phyloP scores from a whole-genome alignment of 2,888 invertebrate genomes.

The Epicampocera succincta region DNA sequence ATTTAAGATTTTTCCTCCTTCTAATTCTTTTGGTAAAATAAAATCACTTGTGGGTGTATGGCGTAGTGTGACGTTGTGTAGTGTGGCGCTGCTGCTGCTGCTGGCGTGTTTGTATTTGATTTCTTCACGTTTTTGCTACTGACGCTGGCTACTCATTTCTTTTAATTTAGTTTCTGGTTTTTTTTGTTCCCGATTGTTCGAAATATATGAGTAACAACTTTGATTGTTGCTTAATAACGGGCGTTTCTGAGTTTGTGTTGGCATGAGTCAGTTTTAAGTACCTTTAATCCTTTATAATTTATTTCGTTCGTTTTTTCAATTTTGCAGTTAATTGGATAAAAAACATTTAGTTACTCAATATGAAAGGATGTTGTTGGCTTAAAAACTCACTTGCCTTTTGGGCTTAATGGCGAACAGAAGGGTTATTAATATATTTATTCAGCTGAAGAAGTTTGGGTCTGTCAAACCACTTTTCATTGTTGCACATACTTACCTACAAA shows the following conservation, averaged over 20 bases:
- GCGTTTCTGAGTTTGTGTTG: neutral
- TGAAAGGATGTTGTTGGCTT: too few relatives aligned
- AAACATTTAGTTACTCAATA: too few relatives aligned
- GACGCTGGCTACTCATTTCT: constrained; percentile 27
- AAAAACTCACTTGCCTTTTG: too few relatives aligned
- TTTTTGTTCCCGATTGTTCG: constrained; percentile 8
- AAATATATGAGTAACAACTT: constrained; percentile 12
- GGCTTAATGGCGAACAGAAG: neutral
- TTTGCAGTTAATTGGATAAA: too few relatives aligned
- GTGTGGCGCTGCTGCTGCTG: constrained; percentile 9
- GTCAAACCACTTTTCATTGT: too few relatives aligned
- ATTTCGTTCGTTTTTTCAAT: too few relatives aligned
- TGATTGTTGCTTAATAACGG: neutral
- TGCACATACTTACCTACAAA: too few relatives aligned
- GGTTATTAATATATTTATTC: too few relatives aligned
- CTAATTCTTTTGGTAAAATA: constrained; percentile 5
- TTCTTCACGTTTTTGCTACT: neutral
- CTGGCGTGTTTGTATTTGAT: constrained; percentile 1
- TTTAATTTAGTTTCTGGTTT: neutral
- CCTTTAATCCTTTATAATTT: constrained; percentile 25
- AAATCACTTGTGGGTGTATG: constrained; percentile 32
- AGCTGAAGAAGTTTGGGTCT: too few relatives aligned
- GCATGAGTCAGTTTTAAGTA: constrained; percentile 21
- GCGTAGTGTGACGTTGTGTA: neutral
- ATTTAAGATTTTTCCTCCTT: neutral